Evolutionary conservation across 2,888 invertebrate genomes (phyloP).

Genomic region (Dolomedes plantarius): DNA sequence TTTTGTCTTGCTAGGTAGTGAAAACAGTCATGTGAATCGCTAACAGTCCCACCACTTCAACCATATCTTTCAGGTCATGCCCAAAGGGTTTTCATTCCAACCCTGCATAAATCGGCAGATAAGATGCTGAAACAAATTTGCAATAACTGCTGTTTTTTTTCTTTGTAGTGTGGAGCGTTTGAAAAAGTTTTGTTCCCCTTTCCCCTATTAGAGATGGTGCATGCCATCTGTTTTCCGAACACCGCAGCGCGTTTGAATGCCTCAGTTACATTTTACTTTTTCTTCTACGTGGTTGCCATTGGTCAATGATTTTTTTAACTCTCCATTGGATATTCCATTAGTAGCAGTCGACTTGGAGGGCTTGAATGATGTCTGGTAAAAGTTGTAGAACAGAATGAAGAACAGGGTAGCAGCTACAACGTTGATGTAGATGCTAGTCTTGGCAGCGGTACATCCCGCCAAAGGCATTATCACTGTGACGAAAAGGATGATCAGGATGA

Average conservation of each 20-base stretch:
- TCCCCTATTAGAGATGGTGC: neutral
- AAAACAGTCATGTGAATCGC: too few species aligned
- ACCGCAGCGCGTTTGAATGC: neutral
- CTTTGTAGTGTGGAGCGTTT: too few species aligned
- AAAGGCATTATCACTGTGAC: conserved; percentile 48
- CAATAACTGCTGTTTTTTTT: too few species aligned
- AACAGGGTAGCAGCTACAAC: conserved; percentile 32
- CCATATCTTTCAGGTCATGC: too few species aligned
- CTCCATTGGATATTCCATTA: neutral
- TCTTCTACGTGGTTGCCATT: neutral
- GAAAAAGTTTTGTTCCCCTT: too few species aligned
- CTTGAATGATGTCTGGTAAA: conserved; percentile 43
- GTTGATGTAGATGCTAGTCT: conserved; percentile 48
- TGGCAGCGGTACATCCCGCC: conserved; percentile 43
- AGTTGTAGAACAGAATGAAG: conserved; percentile 57
- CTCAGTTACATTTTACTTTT: conserved; percentile 13
- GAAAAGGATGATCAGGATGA: conserved; percentile 49
- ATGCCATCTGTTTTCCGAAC: neutral
- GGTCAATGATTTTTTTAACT: neutral
- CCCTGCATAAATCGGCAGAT: too few species aligned
- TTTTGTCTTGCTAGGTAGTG: too few species aligned
- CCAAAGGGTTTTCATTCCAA: too few species aligned
- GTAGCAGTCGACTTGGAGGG: conserved; percentile 3
- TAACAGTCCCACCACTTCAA: too few species aligned
- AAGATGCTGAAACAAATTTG: too few species aligned